Base-by-base conservation (phyloP, 2,888 invertebrate species). In the Nematopogon swammerdamellus region DNA sequence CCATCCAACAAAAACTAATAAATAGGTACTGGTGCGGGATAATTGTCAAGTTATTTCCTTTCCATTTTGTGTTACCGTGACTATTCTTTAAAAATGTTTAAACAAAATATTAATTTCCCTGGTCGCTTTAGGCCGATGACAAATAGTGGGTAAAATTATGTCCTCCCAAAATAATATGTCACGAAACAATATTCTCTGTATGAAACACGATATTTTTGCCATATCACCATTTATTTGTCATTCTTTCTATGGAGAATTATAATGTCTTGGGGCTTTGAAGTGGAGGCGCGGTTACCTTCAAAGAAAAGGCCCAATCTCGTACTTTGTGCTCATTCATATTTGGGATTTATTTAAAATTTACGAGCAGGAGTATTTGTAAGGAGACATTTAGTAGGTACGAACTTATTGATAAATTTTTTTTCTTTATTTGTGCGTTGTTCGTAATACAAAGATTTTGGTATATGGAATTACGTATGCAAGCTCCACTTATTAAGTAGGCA, bases 151-250 rank as follows among this genome's bases (percentile, higher is more conserved):
- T 64, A 62, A 63, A 66, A 72, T 70, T 69, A 72, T 72, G 75
- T 72, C 71, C 71, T 63, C 71, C 71, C 69, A 72, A 74, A 75
- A 76, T 77, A 76, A 77, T 76, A 76, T 70, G 72, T 74, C 72
- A 72, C 68, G 72, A 71, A 73, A 73, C 71, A 69, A 72, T 72
- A 72, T 71, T 44, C 6, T 17, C 77, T 79, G 73, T 79, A 77
- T 79, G 80, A 79, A 80, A 80, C 70, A 70, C 59, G 80, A 80
- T 80, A 80, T 74, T 77, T 77, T 79, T 80, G 80, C 80, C 80
- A 80, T 80, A 80, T 77, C 75, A 72, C 66, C 67, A 70, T 76
- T 76, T 77, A 73, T 75, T 70, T 49, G 49, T 45, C 46, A 29
- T 61, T 74, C 72, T n/a, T n/a, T n/a, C n/a, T n/a, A 72, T 71